These are phyloP conservation scores for Pollenia angustigena DNA, from an alignment of 2,888 invertebrate species.

Conservation along the genomic window DNA sequence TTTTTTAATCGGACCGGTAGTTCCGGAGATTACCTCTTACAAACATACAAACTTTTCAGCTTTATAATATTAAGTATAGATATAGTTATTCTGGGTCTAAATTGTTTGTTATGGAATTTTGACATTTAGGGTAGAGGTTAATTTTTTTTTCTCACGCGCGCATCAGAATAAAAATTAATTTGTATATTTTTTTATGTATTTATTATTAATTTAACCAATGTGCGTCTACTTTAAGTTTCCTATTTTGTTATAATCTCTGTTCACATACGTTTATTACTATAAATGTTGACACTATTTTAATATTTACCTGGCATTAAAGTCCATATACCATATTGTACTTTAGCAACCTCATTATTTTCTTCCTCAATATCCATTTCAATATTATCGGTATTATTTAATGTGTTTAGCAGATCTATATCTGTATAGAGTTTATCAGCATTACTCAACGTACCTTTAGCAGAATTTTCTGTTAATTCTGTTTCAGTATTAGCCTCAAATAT, in stretches of 20 bases:
- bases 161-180: too few species aligned
- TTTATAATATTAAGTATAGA: too few species aligned
- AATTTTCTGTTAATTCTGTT: constrained; percentile 46
- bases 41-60: too few species aligned
- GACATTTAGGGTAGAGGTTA: too few species aligned
- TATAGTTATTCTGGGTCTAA: too few species aligned
- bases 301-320: constrained; percentile 77
- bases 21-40: too few species aligned
- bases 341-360: neutral
- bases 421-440: constrained; percentile 72
- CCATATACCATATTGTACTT: constrained; percentile 79
- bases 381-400: constrained; percentile 53
- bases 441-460: neutral
- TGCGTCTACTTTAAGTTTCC: too few species aligned
- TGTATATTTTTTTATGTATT: too few species aligned
- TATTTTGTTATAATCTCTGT: neutral
- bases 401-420: constrained; percentile 71
- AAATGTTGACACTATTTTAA: neutral
- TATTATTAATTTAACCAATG: too few species aligned
- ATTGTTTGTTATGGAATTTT: too few species aligned
- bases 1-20: too few species aligned
- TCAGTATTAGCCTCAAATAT: constrained; percentile 58
- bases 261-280: neutral
- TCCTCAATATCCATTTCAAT: constrained; percentile 53
- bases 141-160: too few species aligned